These are phyloP conservation scores for Oligia fasciuncula DNA, from an alignment of 2,888 invertebrate species.

Conservation along the genomic window DNA sequence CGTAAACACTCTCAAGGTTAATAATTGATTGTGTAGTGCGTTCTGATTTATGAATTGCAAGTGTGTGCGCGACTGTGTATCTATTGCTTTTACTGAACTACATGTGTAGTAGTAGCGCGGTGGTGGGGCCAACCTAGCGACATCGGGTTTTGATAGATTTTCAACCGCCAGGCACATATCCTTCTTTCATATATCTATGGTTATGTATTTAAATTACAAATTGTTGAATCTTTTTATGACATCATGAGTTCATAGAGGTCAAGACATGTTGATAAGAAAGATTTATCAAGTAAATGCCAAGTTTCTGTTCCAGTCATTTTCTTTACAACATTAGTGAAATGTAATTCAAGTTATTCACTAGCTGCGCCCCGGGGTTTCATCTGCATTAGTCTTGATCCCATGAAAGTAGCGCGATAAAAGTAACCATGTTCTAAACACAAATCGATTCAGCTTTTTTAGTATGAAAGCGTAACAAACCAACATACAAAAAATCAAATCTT, in stretches of 20 bases:
- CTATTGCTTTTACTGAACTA: no score
- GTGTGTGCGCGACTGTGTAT: no score
- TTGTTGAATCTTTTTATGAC: constrained; percentile 16
- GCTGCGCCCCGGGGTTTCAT: not conserved
- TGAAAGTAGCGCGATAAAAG: not conserved
- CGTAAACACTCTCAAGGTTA: no score
- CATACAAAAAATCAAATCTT: not conserved
- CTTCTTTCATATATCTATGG: no score
- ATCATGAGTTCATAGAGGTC: constrained; percentile 35
- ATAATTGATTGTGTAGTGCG: no score
- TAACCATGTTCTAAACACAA: not conserved
- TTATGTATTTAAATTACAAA: constrained; percentile 3
- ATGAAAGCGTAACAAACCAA: not conserved
- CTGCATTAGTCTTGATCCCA: not conserved
- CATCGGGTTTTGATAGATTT: no score
- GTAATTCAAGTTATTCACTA: not conserved
- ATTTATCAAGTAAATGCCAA: constrained; percentile 15
- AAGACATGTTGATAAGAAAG: constrained; percentile 29
- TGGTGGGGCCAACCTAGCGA: no score
- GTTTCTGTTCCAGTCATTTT: not conserved
- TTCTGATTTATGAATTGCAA: no score
- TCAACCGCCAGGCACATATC: no score
- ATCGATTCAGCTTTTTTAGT: not conserved
- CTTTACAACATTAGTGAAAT: not conserved
- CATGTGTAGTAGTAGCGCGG: no score